These are phyloP conservation scores for Stenolophus ochropezus DNA, from an alignment of 2,888 invertebrate species.

Conservation along the genomic window DNA sequence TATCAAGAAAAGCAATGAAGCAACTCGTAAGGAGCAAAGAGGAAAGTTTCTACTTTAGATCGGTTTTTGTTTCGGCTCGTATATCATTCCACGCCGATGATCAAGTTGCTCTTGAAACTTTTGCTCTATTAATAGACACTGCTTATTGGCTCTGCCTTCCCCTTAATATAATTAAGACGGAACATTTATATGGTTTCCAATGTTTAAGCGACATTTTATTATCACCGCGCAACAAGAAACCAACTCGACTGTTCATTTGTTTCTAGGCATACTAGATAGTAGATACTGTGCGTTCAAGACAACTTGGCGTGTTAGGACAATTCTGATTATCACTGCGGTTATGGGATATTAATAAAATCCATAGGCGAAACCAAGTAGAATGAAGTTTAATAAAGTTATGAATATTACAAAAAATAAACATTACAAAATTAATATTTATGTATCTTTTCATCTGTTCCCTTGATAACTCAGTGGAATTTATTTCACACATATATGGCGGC, in stretches of 20 bases:
- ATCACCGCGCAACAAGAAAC: not conserved
- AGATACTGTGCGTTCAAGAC: too few species aligned
- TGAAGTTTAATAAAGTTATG: too few species aligned
- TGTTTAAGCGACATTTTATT: not conserved
- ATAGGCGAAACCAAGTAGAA: too few species aligned
- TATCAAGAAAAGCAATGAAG: conserved; percentile 14
- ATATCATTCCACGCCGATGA: conserved; percentile 28
- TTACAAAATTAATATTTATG: too few species aligned
- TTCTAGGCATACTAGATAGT: not conserved
- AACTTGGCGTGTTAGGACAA: too few species aligned
- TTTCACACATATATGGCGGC: too few species aligned
- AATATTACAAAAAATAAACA: too few species aligned
- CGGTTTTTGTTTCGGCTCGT: conserved; percentile 30
- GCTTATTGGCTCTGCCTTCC: conserved; percentile 5
- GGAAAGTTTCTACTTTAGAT: conserved; percentile 23
- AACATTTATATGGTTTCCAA: conserved; percentile 19
- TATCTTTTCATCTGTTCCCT: too few species aligned
- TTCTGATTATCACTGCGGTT: too few species aligned
- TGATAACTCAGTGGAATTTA: too few species aligned
- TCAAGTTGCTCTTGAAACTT: conserved; percentile 15
- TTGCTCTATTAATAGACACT: conserved; percentile 13
- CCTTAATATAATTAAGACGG: conserved; percentile 2
- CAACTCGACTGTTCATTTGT: not conserved
- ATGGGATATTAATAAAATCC: too few species aligned
- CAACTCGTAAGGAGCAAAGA: not conserved